Percentiles rank a stretch among this genome's conserved stretches.
These are phyloP conservation scores for Littorina saxatilis DNA, from an alignment of 1,140 invertebrate genomes.

Conservation along the genomic window DNA sequence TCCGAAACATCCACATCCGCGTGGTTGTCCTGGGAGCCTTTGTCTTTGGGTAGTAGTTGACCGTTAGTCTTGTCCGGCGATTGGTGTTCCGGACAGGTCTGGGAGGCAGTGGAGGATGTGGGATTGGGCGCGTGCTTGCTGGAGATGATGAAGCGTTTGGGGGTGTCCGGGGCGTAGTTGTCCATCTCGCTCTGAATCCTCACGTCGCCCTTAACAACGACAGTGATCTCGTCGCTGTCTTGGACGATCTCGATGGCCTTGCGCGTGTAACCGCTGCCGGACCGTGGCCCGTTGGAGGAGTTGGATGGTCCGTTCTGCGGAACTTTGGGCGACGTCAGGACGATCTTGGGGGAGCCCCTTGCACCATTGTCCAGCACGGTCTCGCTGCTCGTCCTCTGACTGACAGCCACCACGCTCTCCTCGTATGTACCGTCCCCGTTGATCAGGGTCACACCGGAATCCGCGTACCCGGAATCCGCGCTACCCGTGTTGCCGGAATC, in stretches of 20 bases:
- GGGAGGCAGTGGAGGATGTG: background rate
- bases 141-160: slow-evolving; percentile 41
- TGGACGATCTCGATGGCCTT: slow-evolving; percentile 55
- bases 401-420: background rate
- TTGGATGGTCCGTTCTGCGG: background rate
- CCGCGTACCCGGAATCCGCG: background rate
- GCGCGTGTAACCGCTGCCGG: slow-evolving; percentile 22
- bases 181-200: slow-evolving; percentile 42
- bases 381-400: slow-evolving; percentile 35
- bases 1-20: slow-evolving; percentile 33
- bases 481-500: background rate
- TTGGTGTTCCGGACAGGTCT: background rate
- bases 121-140: background rate
- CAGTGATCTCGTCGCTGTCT: slow-evolving; percentile 57
- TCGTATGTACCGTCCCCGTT: slow-evolving; percentile 11
- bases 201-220: slow-evolving; percentile 53
- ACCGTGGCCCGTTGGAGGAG: background rate
- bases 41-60: background rate
- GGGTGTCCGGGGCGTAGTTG: slow-evolving; percentile 24
- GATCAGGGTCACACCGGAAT: slow-evolving; percentile 14
- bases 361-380: slow-evolving; percentile 50
- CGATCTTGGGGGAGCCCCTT: slow-evolving; percentile 50
- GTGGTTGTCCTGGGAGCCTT: slow-evolving; percentile 21
- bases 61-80: too few species aligned
- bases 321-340: slow-evolving; percentile 41